A percentile compares a stretch with the other conserved stretches of the same genome.
Conservation (phyloP, 1,140 invertebrate genomes). For the Gonatopus flavifemur region DNA sequence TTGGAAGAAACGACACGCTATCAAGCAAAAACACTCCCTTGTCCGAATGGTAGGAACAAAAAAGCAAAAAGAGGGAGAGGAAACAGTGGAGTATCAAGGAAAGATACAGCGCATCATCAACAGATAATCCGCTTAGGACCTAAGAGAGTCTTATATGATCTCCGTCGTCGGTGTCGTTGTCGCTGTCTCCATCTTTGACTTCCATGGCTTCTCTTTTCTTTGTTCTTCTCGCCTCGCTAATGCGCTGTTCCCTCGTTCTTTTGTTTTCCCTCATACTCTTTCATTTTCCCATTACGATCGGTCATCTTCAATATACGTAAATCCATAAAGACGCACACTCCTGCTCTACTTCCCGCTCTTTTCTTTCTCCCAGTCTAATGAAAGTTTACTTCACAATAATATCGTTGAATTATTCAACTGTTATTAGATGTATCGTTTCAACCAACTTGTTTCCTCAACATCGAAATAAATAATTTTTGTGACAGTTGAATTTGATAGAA, state of each 20-base stretch:
- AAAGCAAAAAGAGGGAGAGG: background rate
- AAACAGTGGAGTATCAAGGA: conserved; percentile 23
- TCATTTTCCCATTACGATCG: too few relatives aligned
- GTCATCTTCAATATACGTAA: too few relatives aligned
- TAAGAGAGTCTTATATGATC: too few relatives aligned
- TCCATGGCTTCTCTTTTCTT: conserved; percentile 4
- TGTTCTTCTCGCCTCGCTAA: background rate
- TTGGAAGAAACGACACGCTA: conserved; percentile 42
- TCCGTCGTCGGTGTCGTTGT: conserved; percentile 21
- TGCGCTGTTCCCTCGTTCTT: too few relatives aligned
- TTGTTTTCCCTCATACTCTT: background rate
- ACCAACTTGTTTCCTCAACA: too few relatives aligned
- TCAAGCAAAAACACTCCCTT: conserved; percentile 33
- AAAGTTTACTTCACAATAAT: too few relatives aligned
- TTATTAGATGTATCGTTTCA: too few relatives aligned
- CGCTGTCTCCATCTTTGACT: conserved; percentile 10
- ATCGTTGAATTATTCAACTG: too few relatives aligned
- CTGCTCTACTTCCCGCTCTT: background rate
- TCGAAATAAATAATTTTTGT: too few relatives aligned
- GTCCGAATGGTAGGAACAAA: background rate
- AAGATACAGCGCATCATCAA: conserved; percentile 49
- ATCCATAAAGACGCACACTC: too few relatives aligned
- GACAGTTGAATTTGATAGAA: too few relatives aligned
- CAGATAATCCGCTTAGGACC: conserved; percentile 50
- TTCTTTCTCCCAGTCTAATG: background rate